Base-by-base conservation (phyloP, 2,113 vertebrate species). In the Passerina amoena region DNA sequence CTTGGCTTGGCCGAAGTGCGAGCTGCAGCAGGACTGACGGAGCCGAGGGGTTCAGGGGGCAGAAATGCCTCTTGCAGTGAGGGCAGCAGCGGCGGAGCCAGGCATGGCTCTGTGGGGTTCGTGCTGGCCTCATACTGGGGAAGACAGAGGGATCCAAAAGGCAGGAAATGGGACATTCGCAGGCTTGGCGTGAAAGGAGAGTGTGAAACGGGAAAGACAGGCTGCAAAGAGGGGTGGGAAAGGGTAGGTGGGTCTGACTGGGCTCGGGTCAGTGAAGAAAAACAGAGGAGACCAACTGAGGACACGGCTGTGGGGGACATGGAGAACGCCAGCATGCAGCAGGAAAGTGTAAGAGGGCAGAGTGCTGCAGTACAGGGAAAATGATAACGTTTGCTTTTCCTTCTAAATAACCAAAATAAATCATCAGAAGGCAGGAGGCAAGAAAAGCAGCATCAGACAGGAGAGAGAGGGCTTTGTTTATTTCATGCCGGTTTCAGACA, bases 91-190 rank as follows among this genome's bases (percentile, higher is more conserved):
- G 22, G 33, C 22, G 0, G 50, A 85, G 50, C 45, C 40, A 44
- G 28, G 50, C 14, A 0, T 3, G 25, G 23, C 56, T 66, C 40
- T 33, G 8, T 6, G 31, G 13, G 6, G 1, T 30, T 63, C 27
- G 33, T 69, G 40, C 54, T 40, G 11, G 45, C 69, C 22, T 69
- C 30, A 14, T 28, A 7, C 12, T 3, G 35, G 13, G 6, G 27
- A 35, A 56, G 16, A 77, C 11, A 47, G 9, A 18, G 44, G 45
- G 15, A 69, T 38, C 38, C 51, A 31, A 92, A 92, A 72, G 28
- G 25, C 33, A 76, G 63, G 38, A 80, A 80, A 42, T 13, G 5
- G 70, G 44, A 59, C 54, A 23, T 45, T 75, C 20, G 11, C 38
- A 68, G 57, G 51, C 28, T 88, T 2, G 1, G 35, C 2, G 1